Base-by-base conservation (phyloP, 2,888 invertebrate genomes). In the Diloba caeruleocephala region DNA sequence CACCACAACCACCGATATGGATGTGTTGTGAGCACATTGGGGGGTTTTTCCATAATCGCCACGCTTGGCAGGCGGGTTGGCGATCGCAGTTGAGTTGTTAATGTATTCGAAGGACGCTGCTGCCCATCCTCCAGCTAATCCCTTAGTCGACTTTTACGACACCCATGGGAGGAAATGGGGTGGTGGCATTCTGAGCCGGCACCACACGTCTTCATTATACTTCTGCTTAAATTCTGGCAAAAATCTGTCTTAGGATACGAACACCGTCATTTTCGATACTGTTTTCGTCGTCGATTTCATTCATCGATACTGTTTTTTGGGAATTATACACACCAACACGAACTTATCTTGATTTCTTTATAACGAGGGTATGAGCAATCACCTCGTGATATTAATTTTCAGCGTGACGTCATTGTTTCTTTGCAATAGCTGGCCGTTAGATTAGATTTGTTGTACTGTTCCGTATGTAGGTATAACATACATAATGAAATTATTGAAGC, bases 351-450 rank as follows among this genome's bases (percentile, higher is more conserved):
- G 50, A 51, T 66, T 55, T 54, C 43, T 43, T 51, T 31, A 46
- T 46, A 63, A 7, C 32, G 29, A 48, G 39, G 36, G 50, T 46
- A 34, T 43, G 42, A 53, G 25, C 34, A 25, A 51, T 37, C 37
- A 53, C 45, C 44, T 43, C 33, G 44, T 53, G 66, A 71, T 65
- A 69, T 52, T 50, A 49, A 57, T 45, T 60, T 68, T 61, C 33
- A 46, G 33, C 39, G 48, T 73, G 69, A 73, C 76, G 71, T 73
- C 68, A 71, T 44, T 44, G 44, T 56, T 62, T 62, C 31, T 54
- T 53, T 26, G 42, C 49, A 57, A 59, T 50, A 55, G 44, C 36
- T 52, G 29, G 29, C 57, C 46, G 55, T 54, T 49, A 44, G 28
- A 54, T 51, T 55, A 38, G 31, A 32, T 46, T 50, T 49, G 38